Conservation (phyloP, 1,140 invertebrate genomes). For the Anoplolepis gracilipes region DNA sequence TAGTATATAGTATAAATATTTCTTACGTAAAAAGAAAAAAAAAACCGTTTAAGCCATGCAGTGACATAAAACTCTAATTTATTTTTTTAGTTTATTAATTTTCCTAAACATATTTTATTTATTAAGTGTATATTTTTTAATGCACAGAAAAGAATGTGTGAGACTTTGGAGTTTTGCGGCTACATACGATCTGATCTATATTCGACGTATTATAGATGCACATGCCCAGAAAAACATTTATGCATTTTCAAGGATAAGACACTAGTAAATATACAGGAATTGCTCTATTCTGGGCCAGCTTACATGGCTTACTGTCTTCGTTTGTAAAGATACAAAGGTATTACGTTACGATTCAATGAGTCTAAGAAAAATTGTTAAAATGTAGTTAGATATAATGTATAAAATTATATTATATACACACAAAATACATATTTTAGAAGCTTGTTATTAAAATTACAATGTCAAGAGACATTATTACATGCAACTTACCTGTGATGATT, state of each 20-base stretch:
- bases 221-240: slow-evolving; percentile 87
- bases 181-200: slow-evolving; percentile 84
- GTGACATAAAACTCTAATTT: background rate
- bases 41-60: background rate
- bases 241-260: slow-evolving; percentile 86
- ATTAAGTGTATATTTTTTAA: slow-evolving; percentile 42
- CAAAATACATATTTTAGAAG: slow-evolving; percentile 19
- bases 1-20: background rate
- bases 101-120: slow-evolving; percentile 12
- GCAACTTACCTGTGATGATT: slow-evolving; percentile 88
- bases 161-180: slow-evolving; percentile 85
- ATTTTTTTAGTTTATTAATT: slow-evolving; percentile 6
- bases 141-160: slow-evolving; percentile 84
- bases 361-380: slow-evolving; percentile 7
- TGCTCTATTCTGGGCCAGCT: slow-evolving; percentile 87
- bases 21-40: background rate
- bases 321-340: slow-evolving; percentile 62
- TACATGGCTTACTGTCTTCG: slow-evolving; percentile 87
- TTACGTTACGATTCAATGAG: background rate
- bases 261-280: slow-evolving; percentile 84
- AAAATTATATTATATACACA: slow-evolving; percentile 13
- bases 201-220: slow-evolving; percentile 88
- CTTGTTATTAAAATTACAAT: slow-evolving; percentile 15
- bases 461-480: background rate
- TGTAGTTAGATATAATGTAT: background rate